phyloP scores from a whole-genome alignment of 2,113 vertebrate species.

The Crotalus viridis region DNA sequence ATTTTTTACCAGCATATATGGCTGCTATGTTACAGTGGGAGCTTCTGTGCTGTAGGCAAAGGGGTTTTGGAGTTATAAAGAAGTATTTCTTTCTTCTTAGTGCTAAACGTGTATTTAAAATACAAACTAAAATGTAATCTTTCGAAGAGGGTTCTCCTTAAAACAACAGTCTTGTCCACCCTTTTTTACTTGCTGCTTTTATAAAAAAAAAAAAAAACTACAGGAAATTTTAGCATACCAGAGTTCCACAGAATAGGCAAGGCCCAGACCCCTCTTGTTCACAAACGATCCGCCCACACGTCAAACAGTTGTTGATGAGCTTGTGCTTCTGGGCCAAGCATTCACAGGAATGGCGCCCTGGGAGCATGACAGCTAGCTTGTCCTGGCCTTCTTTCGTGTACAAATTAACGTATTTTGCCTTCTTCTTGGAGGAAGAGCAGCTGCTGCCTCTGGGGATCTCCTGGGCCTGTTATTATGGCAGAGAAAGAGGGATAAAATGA shows the following conservation, averaged over 20 bases:
- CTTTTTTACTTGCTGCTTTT: not conserved
- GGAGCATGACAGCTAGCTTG: slow-evolving; percentile 83
- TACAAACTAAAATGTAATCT: not conserved
- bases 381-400: slow-evolving; percentile 93
- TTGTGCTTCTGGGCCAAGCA: slow-evolving; percentile 95
- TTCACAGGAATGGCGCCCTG: slow-evolving; percentile 87
- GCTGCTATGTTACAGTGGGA: not conserved
- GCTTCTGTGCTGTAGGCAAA: not conserved
- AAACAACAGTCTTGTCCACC: not conserved
- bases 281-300: slow-evolving; percentile 91
- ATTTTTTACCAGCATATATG: not conserved
- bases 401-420: slow-evolving; percentile 88
- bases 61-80: not conserved
- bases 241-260: slow-evolving; percentile 87
- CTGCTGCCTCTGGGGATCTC: slow-evolving; percentile 60
- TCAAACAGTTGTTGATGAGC: slow-evolving; percentile 94
- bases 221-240: slow-evolving; percentile 73
- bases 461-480: slow-evolving; percentile 76
- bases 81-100: not conserved
- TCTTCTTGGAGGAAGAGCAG: slow-evolving; percentile 78
- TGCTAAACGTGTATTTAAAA: not conserved
- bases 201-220: not conserved
- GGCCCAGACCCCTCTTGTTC: slow-evolving; percentile 95
- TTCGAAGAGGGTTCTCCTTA: not conserved
- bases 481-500: not conserved